phyloP scores from a whole-genome alignment of 2,113 vertebrate species.

The Oplegnathus fasciatus region DNA sequence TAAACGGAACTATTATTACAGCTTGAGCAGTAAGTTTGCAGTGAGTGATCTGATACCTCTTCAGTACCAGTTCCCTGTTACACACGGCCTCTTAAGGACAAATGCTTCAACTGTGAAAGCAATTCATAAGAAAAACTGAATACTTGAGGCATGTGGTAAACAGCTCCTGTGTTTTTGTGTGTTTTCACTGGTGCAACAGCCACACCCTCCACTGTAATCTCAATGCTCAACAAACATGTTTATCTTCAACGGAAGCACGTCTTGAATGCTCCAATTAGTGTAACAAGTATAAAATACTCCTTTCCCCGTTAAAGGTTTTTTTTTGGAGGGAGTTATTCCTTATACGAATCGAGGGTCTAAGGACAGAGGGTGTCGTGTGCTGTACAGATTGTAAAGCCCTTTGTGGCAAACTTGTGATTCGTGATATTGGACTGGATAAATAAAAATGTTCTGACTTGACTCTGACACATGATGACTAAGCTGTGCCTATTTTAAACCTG shows the following conservation, averaged over 20 bases:
- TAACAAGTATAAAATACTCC: neutral
- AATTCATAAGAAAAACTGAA: neutral
- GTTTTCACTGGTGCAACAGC: conserved; percentile 1
- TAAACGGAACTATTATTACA: neutral
- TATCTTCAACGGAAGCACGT: neutral
- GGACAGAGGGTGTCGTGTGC: too few relatives aligned
- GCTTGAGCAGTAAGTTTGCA: neutral
- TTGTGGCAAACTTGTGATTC: too few relatives aligned
- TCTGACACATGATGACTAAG: neutral
- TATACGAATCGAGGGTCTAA: too few relatives aligned
- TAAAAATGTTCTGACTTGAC: too few relatives aligned
- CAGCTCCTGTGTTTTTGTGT: neutral
- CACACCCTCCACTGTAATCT: neutral
- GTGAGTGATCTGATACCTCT: neutral
- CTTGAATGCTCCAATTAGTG: neutral
- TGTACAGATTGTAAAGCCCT: too few relatives aligned
- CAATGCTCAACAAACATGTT: neutral
- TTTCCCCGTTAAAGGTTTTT: too few relatives aligned
- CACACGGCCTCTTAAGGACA: neutral
- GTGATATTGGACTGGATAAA: too few relatives aligned
- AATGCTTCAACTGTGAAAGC: neutral
- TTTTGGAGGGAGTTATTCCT: too few relatives aligned
- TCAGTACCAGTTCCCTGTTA: neutral
- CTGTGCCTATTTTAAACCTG: neutral
- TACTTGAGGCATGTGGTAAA: neutral